A percentile compares a stretch with the other conserved stretches of the same genome.
Conservation (phyloP, 2,797 vertebrate species). For the Melopsittacus undulatus region DNA sequence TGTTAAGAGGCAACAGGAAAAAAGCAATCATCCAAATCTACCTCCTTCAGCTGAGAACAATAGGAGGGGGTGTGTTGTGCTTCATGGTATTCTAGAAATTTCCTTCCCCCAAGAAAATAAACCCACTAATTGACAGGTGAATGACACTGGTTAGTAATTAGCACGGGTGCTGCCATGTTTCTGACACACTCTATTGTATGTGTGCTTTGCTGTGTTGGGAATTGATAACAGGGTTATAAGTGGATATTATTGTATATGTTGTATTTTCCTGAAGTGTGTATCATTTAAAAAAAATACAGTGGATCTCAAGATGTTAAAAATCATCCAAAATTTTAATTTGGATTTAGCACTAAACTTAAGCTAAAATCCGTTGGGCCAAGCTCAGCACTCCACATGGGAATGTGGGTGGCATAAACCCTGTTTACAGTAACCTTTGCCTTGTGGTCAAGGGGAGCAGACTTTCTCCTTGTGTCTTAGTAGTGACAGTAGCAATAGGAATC, state of each 20-base stretch:
- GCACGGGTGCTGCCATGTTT: neutral
- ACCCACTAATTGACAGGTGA: neutral
- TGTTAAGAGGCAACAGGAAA: conserved; percentile 52
- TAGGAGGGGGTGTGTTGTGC: neutral
- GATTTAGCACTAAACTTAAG: neutral
- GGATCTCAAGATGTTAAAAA: neutral
- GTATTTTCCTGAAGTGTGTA: neutral
- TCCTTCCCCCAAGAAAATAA: conserved; percentile 36
- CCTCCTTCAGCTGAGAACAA: conserved; percentile 35
- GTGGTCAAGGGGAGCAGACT: neutral
- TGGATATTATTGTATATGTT: fast-evolving
- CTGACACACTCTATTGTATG: neutral
- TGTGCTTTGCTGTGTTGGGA: neutral
- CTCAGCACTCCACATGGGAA: fast-evolving
- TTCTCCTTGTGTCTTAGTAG: neutral
- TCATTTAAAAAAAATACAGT: neutral
- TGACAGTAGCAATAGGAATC: neutral
- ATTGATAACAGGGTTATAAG: neutral
- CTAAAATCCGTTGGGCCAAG: neutral
- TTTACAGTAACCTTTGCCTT: neutral
- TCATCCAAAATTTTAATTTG: neutral
- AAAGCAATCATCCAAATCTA: conserved; percentile 56
- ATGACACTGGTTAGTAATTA: conserved; percentile 8
- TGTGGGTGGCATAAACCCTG: neutral
- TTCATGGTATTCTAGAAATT: conserved; percentile 42